Evolutionary conservation across 2,888 invertebrate genomes (phyloP).

Genomic region (Melitaea athalia): DNA sequence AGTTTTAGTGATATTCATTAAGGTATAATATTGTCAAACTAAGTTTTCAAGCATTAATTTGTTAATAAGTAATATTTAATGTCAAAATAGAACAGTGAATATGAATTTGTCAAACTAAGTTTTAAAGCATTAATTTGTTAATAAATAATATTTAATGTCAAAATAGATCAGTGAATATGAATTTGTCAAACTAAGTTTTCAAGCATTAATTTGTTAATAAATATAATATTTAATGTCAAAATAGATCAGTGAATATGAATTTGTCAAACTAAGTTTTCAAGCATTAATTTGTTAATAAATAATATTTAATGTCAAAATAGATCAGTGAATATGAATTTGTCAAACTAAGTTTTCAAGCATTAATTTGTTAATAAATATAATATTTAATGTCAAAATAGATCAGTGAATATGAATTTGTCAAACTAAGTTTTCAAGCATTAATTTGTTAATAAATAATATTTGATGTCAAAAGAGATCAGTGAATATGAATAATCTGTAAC

Average conservation of each 20-base stretch:
- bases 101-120: neutral
- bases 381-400: no score
- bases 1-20: conserved; percentile 8
- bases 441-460: neutral
- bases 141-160: no score
- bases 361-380: neutral
- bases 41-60: conserved; percentile 3
- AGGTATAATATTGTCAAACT: neutral
- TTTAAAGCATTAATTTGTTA: conserved; percentile 1
- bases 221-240: no score
- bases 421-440: neutral
- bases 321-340: neutral
- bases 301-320: no score
- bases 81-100: no score
- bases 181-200: conserved; percentile 1
- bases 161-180: no score
- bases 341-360: neutral
- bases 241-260: no score
- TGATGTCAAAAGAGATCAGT: no score
- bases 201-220: neutral
- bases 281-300: neutral
- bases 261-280: conserved; percentile 2
- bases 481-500: no score
- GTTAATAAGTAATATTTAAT: neutral
- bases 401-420: neutral